These are phyloP conservation scores for Myotis findleyi DNA, from an alignment of 2,797 vertebrate species.

Conservation along the genomic window DNA sequence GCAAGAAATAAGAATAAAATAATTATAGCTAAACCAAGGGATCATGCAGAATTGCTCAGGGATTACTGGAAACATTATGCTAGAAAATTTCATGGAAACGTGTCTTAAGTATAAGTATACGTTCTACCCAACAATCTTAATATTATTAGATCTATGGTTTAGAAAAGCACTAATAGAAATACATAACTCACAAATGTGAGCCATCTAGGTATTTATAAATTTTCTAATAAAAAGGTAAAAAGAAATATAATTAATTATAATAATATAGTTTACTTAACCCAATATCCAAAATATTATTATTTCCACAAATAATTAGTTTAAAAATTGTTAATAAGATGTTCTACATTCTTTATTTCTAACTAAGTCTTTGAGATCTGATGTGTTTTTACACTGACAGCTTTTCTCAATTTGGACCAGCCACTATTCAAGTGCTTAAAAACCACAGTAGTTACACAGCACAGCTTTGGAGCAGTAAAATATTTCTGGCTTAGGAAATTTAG, in stretches of 20 bases:
- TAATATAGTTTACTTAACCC: slow-evolving; percentile 17
- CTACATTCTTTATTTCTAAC: slow-evolving; percentile 24
- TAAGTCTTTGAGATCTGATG: neutral
- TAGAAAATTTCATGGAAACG: neutral
- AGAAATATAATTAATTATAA: slow-evolving; percentile 14
- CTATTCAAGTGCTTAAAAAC: neutral
- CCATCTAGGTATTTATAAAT: neutral
- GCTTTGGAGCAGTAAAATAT: neutral
- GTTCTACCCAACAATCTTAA: neutral
- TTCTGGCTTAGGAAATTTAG: slow-evolving; percentile 56
- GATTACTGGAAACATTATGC: neutral
- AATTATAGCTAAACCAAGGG: neutral
- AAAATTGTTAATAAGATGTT: slow-evolving; percentile 26
- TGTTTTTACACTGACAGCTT: neutral
- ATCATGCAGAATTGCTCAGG: neutral
- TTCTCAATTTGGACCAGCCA: neutral
- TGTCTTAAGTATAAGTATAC: neutral
- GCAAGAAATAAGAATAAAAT: neutral
- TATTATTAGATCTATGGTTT: neutral
- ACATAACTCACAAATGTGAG: neutral
- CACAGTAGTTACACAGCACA: neutral
- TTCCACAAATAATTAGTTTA: slow-evolving; percentile 17
- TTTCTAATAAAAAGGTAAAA: neutral
- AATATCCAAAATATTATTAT: slow-evolving; percentile 9
- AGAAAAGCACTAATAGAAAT: neutral